Conservation (phyloP, 2,888 invertebrate species). For the Lasius fuliginosus region DNA sequence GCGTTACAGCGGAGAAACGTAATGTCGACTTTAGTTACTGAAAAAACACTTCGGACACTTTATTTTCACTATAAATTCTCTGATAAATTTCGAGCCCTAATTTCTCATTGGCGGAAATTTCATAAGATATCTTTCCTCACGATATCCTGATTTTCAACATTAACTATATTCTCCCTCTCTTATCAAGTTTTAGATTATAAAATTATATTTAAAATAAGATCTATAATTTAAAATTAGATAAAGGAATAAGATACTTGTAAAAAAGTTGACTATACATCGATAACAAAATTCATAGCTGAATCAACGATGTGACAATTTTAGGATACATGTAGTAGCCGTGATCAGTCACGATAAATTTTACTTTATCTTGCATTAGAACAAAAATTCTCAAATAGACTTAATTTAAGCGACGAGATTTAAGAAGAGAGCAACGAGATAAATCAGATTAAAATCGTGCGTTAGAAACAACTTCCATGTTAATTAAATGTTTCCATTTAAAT, state of each 20-base stretch:
- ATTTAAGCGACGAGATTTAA: background rate
- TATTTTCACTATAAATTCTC: background rate
- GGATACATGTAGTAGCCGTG: background rate
- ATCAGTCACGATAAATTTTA: background rate
- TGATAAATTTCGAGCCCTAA: background rate
- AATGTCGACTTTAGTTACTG: constrained; percentile 20
- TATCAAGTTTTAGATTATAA: background rate
- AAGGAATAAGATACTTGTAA: background rate
- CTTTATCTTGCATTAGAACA: background rate
- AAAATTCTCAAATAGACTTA: background rate
- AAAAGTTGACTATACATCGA: background rate
- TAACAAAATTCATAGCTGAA: background rate
- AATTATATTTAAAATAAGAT: background rate
- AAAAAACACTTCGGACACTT: constrained; percentile 9
- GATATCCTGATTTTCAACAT: background rate
- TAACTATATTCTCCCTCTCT: background rate
- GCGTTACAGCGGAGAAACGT: background rate
- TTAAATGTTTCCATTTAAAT: constrained; percentile 36
- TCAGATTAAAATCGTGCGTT: background rate
- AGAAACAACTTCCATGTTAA: background rate
- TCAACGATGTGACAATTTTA: background rate
- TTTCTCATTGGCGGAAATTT: background rate
- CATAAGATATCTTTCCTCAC: background rate
- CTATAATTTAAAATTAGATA: background rate
- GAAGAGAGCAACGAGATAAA: background rate